Percentiles rank a stretch among this genome's conserved stretches.
Evolutionary conservation across 2,888 invertebrate species (phyloP).

Genomic region (Ophion ventricosus): DNA sequence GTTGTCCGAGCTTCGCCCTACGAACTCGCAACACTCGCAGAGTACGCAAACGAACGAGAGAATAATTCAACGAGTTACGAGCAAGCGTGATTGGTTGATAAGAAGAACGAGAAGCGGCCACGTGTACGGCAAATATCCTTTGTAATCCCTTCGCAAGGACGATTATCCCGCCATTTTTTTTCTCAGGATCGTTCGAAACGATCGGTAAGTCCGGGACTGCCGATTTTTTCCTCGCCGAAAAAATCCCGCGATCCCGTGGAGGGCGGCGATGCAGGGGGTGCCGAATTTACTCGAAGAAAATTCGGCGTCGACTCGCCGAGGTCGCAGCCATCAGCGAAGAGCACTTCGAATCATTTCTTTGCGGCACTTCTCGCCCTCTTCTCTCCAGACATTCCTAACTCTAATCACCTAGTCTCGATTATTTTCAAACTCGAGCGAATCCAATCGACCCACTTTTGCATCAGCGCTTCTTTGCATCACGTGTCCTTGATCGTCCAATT

Average conservation of each 20-base stretch:
- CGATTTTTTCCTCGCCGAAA: too few species aligned
- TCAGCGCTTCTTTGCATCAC: neutral
- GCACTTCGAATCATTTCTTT: slow-evolving; percentile 36
- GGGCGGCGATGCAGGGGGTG: too few species aligned
- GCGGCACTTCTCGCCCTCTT: slow-evolving; percentile 2
- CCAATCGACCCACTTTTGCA: slow-evolving; percentile 38
- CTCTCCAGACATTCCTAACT: neutral
- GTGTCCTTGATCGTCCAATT: slow-evolving; percentile 17
- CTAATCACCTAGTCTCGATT: slow-evolving; percentile 31
- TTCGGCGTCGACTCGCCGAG: slow-evolving; percentile 48
- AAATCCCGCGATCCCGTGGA: too few species aligned
- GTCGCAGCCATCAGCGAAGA: too few species aligned
- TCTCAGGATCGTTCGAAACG: neutral
- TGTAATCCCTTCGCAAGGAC: slow-evolving; percentile 55
- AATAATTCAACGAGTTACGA: slow-evolving; percentile 43
- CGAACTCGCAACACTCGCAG: slow-evolving; percentile 67
- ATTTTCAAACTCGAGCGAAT: slow-evolving; percentile 14
- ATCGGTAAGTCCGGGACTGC: neutral
- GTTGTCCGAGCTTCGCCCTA: slow-evolving; percentile 40
- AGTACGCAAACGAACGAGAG: slow-evolving; percentile 69
- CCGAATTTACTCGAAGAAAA: neutral
- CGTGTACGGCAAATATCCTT: slow-evolving; percentile 76
- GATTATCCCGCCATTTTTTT: slow-evolving; percentile 15
- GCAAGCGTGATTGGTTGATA: slow-evolving; percentile 71
- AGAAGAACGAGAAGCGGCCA: slow-evolving; percentile 76